Base-by-base conservation (phyloP, 1,140 invertebrate genomes). In the Spodoptera litura region DNA sequence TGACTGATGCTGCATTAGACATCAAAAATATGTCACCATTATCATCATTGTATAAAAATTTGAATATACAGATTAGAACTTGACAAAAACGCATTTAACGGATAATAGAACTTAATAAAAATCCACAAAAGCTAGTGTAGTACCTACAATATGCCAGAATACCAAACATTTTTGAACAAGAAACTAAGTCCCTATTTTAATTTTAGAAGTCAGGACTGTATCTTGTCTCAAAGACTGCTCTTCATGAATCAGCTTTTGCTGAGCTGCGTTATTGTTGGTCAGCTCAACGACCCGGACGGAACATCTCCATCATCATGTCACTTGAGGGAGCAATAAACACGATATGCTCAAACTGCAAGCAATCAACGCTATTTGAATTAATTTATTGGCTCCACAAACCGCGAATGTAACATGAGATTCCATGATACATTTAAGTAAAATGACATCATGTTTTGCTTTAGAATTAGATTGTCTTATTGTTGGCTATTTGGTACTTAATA, bases 301-400 rank as follows among this genome's bases (percentile, higher is more conserved):
- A 27, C 25, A 6, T n/a, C 31, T 53, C 49, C 66, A 70, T 51
- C 66, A 51, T 25, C 49, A 5, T 52, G 66, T 52, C 66, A 70
- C 66, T 70, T 70, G 20, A 55, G 25, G 3, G 66, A 53, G 49
- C 62, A 66, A 49, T 38, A 15, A 66, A 38, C 66, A 25, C n/a
- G 66, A 70, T 27, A 70, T 70, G 20, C 49, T 53, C 11, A 20
- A 68, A 27, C 49, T 52, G 66, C 11, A 8, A 4, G 12, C 66
- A 70, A 70, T 70, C 44, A n/a, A 70, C 44, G 25, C 66, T 53
- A 52, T 70, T 70, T 49, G 62, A 20, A 66, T 20, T 66, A 66
- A 66, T 66, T 66, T 66, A 66, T 66, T 66, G 62, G 38, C 62
- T 49, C 8, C n/a, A 12, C 38, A 15, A 66, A 44, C 31, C 10